These are phyloP conservation scores for Apocheima hispidaria DNA, from an alignment of 2,888 invertebrate species.

Conservation along the genomic window DNA sequence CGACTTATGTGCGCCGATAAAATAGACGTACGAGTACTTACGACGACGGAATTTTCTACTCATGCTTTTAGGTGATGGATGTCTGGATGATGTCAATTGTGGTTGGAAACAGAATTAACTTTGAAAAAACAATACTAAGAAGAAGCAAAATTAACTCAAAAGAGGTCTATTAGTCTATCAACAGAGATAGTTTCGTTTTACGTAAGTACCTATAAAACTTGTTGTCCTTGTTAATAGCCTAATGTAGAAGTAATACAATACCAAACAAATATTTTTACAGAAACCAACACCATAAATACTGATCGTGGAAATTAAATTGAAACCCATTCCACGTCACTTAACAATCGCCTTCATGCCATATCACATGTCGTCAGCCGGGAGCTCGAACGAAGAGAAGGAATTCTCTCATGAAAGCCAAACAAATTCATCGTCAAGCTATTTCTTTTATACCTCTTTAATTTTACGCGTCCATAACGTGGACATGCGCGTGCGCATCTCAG, in stretches of 20 bases:
- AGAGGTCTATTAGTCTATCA: no score
- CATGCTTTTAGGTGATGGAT: constrained; percentile 40
- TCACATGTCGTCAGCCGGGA: neutral
- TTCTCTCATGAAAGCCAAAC: neutral
- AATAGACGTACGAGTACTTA: constrained; percentile 63
- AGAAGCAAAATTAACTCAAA: neutral
- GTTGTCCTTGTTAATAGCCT: no score
- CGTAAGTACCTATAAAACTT: no score
- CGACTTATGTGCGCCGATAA: constrained; percentile 68
- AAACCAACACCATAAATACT: neutral
- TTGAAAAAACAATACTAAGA: neutral
- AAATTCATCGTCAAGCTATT: constrained; percentile 11
- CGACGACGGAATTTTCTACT: constrained; percentile 55
- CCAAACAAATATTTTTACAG: neutral
- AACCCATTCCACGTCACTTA: neutral
- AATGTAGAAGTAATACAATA: neutral
- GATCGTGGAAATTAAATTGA: neutral
- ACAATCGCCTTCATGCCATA: no score
- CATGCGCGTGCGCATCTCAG: constrained; percentile 45
- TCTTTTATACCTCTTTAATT: neutral
- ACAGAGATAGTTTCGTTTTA: no score
- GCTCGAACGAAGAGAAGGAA: neutral
- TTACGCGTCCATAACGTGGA: constrained; percentile 7
- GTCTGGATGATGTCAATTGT: constrained; percentile 31
- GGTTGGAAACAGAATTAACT: neutral